A percentile compares a stretch with the other conserved stretches of the same genome.
Evolutionary conservation across 2,797 vertebrate species (phyloP).

Genomic region (Sebastolobus alascanus): DNA sequence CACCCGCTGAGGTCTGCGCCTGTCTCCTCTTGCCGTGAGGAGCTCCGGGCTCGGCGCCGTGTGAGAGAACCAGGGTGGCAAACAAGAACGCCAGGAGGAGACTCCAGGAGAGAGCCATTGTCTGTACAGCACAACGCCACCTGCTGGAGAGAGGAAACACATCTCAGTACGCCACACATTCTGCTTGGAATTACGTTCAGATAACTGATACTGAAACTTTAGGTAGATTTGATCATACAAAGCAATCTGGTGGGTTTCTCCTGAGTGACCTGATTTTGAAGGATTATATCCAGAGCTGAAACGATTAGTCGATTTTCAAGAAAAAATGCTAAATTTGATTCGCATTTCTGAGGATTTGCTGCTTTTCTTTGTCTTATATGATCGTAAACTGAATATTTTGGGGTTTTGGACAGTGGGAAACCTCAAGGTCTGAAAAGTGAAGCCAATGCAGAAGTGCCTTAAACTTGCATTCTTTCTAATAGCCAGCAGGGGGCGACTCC

Average conservation of each 20-base stretch:
- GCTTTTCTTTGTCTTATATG: neutral
- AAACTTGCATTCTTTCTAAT: no score
- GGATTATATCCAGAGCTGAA: neutral
- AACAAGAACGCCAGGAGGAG: constrained; percentile 71
- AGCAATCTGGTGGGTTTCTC: neutral
- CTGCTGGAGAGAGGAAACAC: constrained; percentile 64
- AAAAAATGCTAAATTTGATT: no score
- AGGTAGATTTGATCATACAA: neutral
- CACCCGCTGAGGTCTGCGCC: constrained; percentile 53
- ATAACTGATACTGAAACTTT: neutral
- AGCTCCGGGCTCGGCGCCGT: constrained; percentile 67
- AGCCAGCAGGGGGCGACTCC: no score
- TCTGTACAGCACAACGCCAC: constrained; percentile 69
- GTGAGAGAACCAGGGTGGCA: constrained; percentile 62
- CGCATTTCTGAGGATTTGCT: neutral
- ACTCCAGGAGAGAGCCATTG: constrained; percentile 73
- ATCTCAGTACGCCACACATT: neutral
- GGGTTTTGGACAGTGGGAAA: no score
- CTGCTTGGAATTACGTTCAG: neutral
- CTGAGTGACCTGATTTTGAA: neutral
- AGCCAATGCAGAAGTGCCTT: no score
- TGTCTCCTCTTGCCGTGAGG: constrained; percentile 73
- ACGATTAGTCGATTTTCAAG: neutral
- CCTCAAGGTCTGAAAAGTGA: no score
- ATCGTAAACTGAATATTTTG: neutral